phyloP scores from a whole-genome alignment of 1,140 invertebrate genomes.

The Arctopsyche grandis region DNA sequence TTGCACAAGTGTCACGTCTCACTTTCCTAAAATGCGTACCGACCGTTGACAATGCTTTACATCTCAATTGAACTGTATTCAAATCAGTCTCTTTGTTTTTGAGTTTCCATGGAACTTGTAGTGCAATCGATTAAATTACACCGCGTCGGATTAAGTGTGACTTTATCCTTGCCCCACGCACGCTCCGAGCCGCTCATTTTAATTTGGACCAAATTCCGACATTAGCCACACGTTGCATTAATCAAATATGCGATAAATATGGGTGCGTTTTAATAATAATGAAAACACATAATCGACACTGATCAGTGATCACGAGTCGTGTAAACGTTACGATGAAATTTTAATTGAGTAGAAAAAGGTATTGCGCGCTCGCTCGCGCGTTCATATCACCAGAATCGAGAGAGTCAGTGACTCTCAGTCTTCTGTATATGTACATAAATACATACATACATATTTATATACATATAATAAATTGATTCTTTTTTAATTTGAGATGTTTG shows the following conservation, averaged over 20 bases:
- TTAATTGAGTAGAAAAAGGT: background rate
- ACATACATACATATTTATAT: background rate
- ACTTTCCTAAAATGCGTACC: background rate
- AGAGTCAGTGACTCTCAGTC: too few relatives aligned
- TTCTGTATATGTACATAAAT: background rate
- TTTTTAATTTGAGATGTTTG: too few relatives aligned
- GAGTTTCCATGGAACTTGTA: background rate
- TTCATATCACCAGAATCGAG: background rate
- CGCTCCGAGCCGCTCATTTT: background rate
- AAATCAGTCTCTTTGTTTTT: background rate
- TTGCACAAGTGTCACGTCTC: background rate
- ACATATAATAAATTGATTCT: background rate
- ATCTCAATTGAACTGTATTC: background rate
- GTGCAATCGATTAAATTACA: background rate
- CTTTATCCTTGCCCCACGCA: slow-evolving; percentile 14
- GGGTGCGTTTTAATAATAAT: slow-evolving; percentile 1
- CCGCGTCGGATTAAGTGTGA: background rate
- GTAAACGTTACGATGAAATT: slow-evolving; percentile 7
- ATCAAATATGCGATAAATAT: slow-evolving; percentile 13
- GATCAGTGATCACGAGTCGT: slow-evolving; percentile 20
- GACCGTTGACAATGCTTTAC: background rate
- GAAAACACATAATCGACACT: background rate
- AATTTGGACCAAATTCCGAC: too few relatives aligned
- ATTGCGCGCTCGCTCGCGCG: background rate
- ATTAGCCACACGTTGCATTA: too few relatives aligned